Evolutionary conservation across 2,888 invertebrate species (phyloP).

Genomic region (Junonia oenone): DNA sequence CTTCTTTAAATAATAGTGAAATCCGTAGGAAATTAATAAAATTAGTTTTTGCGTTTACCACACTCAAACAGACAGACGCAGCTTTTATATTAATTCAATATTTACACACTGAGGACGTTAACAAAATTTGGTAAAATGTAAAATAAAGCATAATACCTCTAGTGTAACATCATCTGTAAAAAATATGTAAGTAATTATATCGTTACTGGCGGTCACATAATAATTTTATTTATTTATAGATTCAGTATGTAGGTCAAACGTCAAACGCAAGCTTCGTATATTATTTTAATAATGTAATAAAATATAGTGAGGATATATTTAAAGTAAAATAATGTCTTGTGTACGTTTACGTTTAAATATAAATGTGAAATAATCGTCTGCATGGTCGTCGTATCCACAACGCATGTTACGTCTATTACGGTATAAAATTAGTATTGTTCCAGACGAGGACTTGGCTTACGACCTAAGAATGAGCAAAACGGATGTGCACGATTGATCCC

Average conservation of each 20-base stretch:
- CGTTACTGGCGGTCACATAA: too few species aligned
- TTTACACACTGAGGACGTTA: too few species aligned
- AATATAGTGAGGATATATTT: not conserved
- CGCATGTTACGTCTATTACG: constrained; percentile 27
- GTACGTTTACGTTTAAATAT: not conserved
- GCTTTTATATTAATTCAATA: too few species aligned
- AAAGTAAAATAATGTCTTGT: not conserved
- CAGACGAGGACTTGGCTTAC: constrained; percentile 41
- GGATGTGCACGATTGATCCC: constrained; percentile 65
- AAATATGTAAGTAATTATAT: not conserved
- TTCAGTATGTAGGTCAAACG: constrained; percentile 2
- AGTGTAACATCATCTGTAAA: too few species aligned
- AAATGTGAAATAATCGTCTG: not conserved
- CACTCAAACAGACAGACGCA: too few species aligned
- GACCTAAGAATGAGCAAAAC: constrained; percentile 45
- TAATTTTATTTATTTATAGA: too few species aligned
- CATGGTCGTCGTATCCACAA: not conserved
- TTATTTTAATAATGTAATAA: not conserved
- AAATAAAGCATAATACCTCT: too few species aligned
- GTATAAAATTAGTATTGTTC: constrained; percentile 47
- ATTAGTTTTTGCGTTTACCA: too few species aligned
- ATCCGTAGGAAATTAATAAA: too few species aligned
- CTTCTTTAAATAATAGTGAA: too few species aligned
- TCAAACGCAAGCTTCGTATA: not conserved
- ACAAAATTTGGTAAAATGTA: too few species aligned